A percentile compares a stretch with the other conserved stretches of the same genome.
These are phyloP conservation scores for Holothuria glaberrima DNA, from an alignment of 35 echinoderm and acorn worm genomes.

Conservation along the genomic window DNA sequence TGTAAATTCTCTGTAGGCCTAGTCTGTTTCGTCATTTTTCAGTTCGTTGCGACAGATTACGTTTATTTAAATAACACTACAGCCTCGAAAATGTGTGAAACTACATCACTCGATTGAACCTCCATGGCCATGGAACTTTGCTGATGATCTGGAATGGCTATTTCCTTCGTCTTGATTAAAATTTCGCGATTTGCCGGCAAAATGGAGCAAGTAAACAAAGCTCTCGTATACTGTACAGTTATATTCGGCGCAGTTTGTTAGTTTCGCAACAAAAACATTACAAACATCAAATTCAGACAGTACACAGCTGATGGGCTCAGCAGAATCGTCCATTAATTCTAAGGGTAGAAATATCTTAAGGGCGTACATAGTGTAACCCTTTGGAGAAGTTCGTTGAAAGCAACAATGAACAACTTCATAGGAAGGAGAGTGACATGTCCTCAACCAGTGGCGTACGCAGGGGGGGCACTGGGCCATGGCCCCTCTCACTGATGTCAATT, in stretches of 20 bases:
- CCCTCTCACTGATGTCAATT: no score
- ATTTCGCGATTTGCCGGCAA: conserved; percentile 44
- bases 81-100: neutral
- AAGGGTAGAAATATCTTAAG: no score
- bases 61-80: conserved; percentile 2
- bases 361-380: no score
- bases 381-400: no score
- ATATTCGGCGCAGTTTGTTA: conserved; percentile 55
- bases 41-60: neutral
- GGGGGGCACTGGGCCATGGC: no score
- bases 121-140: neutral
- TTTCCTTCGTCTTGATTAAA: neutral
- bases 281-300: no score
- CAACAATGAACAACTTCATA: no score
- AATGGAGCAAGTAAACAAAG: conserved; percentile 48
- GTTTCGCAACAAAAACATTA: conserved; percentile 56
- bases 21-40: conserved; percentile 42
- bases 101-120: neutral
- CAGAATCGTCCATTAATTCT: no score
- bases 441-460: no score
- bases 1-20: neutral
- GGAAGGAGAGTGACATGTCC: no score
- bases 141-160: neutral
- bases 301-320: no score
- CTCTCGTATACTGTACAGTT: conserved; percentile 36